Conservation (phyloP, 2,113 vertebrate species). For the Meleagris gallopavo region DNA sequence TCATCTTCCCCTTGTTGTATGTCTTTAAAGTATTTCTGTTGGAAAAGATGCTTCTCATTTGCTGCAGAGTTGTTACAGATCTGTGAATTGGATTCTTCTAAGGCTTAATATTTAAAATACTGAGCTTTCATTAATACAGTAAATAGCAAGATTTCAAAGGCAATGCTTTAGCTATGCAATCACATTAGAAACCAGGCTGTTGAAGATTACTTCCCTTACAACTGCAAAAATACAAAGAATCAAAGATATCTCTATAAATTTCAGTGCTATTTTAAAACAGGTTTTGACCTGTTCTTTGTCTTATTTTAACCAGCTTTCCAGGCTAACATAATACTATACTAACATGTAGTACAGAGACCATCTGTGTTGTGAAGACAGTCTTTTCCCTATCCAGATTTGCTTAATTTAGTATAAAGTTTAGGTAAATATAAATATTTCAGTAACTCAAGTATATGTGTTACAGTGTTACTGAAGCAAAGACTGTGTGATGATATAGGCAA, state of each 20-base stretch:
- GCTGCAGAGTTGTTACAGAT: accelerated
- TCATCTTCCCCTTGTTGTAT: neutral
- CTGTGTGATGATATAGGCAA: neutral
- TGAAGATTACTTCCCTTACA: neutral
- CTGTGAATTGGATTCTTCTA: neutral
- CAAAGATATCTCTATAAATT: neutral
- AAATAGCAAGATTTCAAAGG: neutral
- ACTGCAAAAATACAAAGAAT: neutral
- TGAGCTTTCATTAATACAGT: neutral
- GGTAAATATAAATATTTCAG: neutral
- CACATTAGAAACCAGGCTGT: neutral
- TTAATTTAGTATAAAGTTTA: neutral
- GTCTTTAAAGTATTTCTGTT: neutral
- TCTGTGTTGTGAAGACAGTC: neutral
- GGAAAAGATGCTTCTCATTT: neutral
- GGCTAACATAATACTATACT: neutral
- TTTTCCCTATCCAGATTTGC: neutral
- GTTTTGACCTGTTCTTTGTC: neutral
- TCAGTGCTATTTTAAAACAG: neutral
- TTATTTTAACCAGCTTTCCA: neutral
- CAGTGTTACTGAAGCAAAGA: neutral
- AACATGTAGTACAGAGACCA: neutral
- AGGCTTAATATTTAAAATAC: neutral
- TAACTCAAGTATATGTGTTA: neutral
- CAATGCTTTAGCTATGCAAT: neutral